These are phyloP conservation scores for Cancer borealis DNA, from an alignment of 2,888 invertebrate genomes.

Conservation along the genomic window DNA sequence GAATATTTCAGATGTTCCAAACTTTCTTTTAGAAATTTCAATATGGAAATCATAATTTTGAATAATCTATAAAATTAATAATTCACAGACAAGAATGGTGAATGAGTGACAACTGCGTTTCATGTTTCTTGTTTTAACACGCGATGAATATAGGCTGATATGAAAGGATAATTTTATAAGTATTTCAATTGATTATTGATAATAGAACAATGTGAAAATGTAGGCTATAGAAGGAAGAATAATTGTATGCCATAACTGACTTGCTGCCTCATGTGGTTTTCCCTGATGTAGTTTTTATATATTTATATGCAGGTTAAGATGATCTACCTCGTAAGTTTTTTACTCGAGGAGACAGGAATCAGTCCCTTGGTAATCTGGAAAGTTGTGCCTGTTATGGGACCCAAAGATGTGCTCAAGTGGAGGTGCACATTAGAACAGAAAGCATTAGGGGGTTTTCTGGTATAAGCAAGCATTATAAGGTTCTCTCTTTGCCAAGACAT, in stretches of 20 bases:
- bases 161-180: not conserved
- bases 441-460: not conserved
- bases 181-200: not conserved
- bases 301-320: slow-evolving; percentile 18
- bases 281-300: slow-evolving; percentile 2
- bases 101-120: not conserved
- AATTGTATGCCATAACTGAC: not conserved
- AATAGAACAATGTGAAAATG: not conserved
- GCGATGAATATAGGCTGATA: not conserved
- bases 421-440: not conserved
- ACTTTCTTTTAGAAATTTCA: not conserved
- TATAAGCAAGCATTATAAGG: not conserved
- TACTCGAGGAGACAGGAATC: not conserved
- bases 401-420: not conserved
- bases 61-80: not conserved
- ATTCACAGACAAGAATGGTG: not conserved
- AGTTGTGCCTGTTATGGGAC: not conserved
- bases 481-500: not conserved
- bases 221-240: not conserved
- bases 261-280: not conserved
- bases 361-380: not conserved
- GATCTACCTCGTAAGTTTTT: not conserved
- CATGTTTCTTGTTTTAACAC: not conserved
- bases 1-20: not conserved
- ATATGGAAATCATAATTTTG: not conserved